Conservation (phyloP, 2,797 vertebrate species). For the Acanthis flammea region DNA sequence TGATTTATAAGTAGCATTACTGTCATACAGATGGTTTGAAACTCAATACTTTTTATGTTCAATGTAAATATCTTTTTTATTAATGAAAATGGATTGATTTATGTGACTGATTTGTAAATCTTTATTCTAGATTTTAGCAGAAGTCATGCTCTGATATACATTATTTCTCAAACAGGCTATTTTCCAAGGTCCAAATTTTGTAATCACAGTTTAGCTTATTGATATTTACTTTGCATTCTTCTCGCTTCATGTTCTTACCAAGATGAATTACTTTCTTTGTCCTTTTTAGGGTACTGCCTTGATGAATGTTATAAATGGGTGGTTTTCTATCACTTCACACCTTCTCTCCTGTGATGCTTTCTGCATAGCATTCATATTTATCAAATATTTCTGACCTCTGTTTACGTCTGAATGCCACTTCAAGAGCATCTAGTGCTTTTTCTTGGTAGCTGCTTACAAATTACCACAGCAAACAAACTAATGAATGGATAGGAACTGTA, state of each 20-base stretch:
- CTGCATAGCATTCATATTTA: neutral
- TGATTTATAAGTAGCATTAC: slow-evolving; percentile 72
- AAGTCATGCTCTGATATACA: slow-evolving; percentile 4
- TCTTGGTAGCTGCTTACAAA: neutral
- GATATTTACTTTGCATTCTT: slow-evolving; percentile 25
- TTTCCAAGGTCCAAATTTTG: slow-evolving; percentile 28
- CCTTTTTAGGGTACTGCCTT: neutral
- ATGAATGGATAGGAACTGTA: neutral
- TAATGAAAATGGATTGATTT: slow-evolving; percentile 62
- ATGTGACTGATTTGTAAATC: slow-evolving; percentile 53
- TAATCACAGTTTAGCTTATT: slow-evolving; percentile 45
- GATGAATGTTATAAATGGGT: neutral
- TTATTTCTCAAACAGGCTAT: slow-evolving; percentile 30
- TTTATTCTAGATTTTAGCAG: slow-evolving; percentile 39
- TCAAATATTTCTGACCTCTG: neutral
- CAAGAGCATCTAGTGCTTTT: neutral
- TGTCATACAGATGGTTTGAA: slow-evolving; percentile 56
- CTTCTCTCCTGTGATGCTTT: neutral
- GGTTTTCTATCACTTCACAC: slow-evolving; percentile 2
- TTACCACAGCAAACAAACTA: neutral
- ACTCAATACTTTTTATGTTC: slow-evolving; percentile 42
- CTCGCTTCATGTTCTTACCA: neutral
- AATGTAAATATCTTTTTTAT: slow-evolving; percentile 58
- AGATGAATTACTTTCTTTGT: slow-evolving; percentile 49
- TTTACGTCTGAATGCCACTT: slow-evolving; percentile 7